Conservation (phyloP, 2,888 invertebrate genomes). For the Agapostemon virescens region DNA sequence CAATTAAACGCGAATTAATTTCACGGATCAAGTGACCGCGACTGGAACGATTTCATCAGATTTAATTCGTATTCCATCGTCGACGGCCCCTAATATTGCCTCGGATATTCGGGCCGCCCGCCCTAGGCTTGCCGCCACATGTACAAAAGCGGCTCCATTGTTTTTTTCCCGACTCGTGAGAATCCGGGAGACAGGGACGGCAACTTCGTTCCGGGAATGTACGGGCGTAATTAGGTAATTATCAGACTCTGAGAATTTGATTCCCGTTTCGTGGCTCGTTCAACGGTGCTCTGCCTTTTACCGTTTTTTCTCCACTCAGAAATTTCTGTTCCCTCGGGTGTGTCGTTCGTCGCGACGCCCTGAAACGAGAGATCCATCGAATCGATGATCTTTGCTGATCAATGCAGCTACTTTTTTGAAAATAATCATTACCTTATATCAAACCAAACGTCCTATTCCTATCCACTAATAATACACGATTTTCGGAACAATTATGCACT, state of each 20-base stretch:
- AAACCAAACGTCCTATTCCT: not conserved
- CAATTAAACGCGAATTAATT: slow-evolving; percentile 64
- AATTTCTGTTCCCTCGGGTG: not conserved
- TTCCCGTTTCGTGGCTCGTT: slow-evolving; percentile 34
- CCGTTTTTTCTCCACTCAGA: slow-evolving; percentile 18
- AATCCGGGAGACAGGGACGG: slow-evolving; percentile 32
- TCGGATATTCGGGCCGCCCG: slow-evolving; percentile 22
- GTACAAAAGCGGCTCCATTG: slow-evolving; percentile 28
- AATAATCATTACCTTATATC: not conserved
- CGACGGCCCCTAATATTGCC: slow-evolving; percentile 31
- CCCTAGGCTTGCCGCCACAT: slow-evolving; percentile 16
- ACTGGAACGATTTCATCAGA: slow-evolving; percentile 28
- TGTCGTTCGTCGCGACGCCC: not conserved
- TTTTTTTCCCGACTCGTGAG: slow-evolving; percentile 42
- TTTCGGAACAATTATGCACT: not conserved
- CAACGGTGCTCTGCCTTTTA: slow-evolving; percentile 34
- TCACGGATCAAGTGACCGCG: slow-evolving; percentile 39
- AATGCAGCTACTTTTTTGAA: not conserved
- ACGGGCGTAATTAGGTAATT: slow-evolving; percentile 57
- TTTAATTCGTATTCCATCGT: slow-evolving; percentile 48
- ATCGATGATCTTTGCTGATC: not conserved
- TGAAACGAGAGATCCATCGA: not conserved
- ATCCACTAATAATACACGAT: not conserved
- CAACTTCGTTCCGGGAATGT: slow-evolving; percentile 40
- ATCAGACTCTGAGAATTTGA: slow-evolving; percentile 62